Evolutionary conservation across 23 tunicate genomes (phyloP).

Genomic region (Trididemnum clinides): DNA sequence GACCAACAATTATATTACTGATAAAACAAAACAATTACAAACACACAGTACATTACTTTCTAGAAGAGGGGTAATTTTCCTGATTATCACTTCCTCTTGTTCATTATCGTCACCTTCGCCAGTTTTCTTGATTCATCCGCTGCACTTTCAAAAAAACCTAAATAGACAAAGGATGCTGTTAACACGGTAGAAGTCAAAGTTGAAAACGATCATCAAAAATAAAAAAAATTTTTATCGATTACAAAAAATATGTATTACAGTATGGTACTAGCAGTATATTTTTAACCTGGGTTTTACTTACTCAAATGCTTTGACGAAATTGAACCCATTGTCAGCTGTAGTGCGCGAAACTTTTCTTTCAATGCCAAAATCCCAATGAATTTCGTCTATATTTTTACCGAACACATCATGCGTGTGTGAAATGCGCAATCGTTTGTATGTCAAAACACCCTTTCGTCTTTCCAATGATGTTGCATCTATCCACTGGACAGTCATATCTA

Average conservation of each 20-base stretch:
- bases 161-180: not conserved
- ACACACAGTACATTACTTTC: no score
- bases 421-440: not conserved
- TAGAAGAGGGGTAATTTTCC: not conserved
- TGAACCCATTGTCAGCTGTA: constrained; percentile 27
- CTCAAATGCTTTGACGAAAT: constrained; percentile 13
- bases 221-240: no score
- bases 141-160: not conserved
- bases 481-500: constrained; percentile 25
- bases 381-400: not conserved
- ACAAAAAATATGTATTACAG: not conserved
- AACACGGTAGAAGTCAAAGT: not conserved
- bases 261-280: not conserved
- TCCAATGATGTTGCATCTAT: not conserved
- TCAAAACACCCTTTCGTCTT: constrained; percentile 8
- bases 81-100: not conserved
- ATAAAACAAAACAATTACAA: no score
- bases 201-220: not conserved
- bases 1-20: no score
- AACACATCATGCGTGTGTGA: not conserved
- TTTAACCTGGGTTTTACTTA: not conserved
- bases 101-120: no score
- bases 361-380: not conserved
- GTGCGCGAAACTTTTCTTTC: not conserved
- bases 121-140: not conserved